These are phyloP conservation scores for Tridacna gigas DNA, from an alignment of 2,888 invertebrate genomes.

Conservation along the genomic window DNA sequence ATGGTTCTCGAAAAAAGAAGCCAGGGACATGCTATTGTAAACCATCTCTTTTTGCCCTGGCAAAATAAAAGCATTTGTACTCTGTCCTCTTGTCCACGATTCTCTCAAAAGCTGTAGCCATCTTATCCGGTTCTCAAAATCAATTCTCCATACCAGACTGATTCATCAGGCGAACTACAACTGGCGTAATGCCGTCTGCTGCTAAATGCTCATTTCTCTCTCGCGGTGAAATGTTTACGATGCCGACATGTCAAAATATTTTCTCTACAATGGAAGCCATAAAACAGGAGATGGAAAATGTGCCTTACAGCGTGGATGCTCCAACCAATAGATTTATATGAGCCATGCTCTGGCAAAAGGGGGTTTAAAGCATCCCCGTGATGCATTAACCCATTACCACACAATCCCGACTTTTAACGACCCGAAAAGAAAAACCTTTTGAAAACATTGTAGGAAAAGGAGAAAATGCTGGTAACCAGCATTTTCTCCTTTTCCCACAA, in stretches of 20 bases:
- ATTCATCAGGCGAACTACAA: not conserved
- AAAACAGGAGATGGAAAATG: not conserved
- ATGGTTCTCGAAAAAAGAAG: no score
- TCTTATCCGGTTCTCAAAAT: no score
- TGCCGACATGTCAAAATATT: slow-evolving; percentile 53
- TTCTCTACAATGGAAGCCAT: slow-evolving; percentile 35
- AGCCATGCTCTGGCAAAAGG: no score
- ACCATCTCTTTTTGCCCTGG: no score
- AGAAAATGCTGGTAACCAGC: not conserved
- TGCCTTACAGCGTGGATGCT: not conserved
- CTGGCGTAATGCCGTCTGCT: not conserved
- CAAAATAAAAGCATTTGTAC: no score
- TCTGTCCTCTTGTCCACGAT: no score
- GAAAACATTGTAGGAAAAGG: not conserved
- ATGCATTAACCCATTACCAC: not conserved
- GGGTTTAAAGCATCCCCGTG: not conserved
- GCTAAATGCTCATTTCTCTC: slow-evolving; percentile 39
- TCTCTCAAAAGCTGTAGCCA: no score
- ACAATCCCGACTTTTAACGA: not conserved
- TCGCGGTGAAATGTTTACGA: slow-evolving; percentile 56
- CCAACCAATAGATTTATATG: not conserved
- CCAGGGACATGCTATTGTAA: no score
- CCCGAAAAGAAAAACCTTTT: not conserved
- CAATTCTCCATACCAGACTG: no score
- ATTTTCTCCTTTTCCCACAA: not conserved